Base-by-base conservation (phyloP, 2,888 invertebrate species). In the Ormia ochracea region DNA sequence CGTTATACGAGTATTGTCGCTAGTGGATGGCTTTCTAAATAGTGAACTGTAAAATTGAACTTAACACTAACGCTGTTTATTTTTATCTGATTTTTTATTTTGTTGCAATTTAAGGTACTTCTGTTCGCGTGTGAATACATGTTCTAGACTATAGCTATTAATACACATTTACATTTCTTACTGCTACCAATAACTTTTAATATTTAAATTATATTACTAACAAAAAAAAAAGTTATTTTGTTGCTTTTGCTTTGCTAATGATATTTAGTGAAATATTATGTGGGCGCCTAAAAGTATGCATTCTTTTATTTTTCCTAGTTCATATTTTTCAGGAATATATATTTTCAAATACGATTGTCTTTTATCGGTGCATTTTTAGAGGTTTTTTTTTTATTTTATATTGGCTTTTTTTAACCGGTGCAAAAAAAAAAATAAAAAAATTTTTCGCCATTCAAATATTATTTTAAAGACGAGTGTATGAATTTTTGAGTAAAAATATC, bases 1-100 rank as follows among this genome's bases (percentile, higher is more conserved):
- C 23, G 17, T 45, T 19, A 36, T 31, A 48, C 31, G 48, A 54
- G 31, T 76, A 77, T 77, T 77, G 76, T 77, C 69, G 69, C 48
- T 63, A 41, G 48, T 65, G 63, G 69, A 77, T 77, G 69, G 69
- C 69, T 33, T 70, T 63, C 63, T 70, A 56, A 38, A 56, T 36
- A 69, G 76, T 69, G 69, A 69, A 76, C 54, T 69, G 26, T 38
- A 14, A 56, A 38, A n/a, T 61, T 12, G 4, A 38, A 17, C 23
- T 76, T 69, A 63, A 19, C 12, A n/a, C 68, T 59, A 68, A 52
- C 14, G 10, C 12, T 33, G 21, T 54, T 5, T 6, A 21, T 23
- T 0, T 48, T 31, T 36, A n/a, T n/a, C n/a, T n/a, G n/a, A n/a
- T 7, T 45, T 45, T 14, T 7, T 48, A 5, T 17, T 21, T 33